A percentile compares a stretch with the other conserved stretches of the same genome.
Evolutionary conservation across 2,113 vertebrate genomes (phyloP).

Genomic region (Phylloscopus trochiloides): DNA sequence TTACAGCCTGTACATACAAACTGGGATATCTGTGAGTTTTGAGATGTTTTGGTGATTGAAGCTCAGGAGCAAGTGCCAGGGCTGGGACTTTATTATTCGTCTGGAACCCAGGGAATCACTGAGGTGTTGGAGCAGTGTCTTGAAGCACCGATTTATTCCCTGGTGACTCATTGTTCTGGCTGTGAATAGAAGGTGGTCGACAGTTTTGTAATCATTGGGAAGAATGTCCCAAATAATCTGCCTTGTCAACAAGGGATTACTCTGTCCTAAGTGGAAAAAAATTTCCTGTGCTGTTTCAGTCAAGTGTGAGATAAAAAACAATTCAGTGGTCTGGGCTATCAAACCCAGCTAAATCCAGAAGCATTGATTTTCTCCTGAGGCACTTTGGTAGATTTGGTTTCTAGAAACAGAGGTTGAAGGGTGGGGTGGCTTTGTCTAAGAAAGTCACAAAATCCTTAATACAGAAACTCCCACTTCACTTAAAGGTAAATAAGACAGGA

Average conservation of each 20-base stretch:
- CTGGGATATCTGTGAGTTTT: neutral
- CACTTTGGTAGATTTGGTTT: neutral
- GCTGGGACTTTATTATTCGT: neutral
- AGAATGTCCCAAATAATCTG: neutral
- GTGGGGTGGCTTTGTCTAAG: neutral
- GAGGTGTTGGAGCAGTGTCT: neutral
- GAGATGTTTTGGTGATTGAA: neutral
- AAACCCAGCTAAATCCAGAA: neutral
- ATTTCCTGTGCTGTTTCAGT: neutral
- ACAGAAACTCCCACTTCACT: neutral
- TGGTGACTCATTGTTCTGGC: neutral
- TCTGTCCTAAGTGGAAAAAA: neutral
- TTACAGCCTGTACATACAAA: neutral
- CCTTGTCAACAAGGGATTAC: neutral
- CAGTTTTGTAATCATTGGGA: neutral
- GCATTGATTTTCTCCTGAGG: rapidly evolving
- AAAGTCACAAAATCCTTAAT: neutral
- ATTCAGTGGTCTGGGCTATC: neutral
- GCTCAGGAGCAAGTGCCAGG: neutral
- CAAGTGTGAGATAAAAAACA: neutral
- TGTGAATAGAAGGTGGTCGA: neutral
- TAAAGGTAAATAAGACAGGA: neutral
- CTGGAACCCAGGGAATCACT: neutral
- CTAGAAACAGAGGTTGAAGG: neutral
- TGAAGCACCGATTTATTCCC: neutral